phyloP scores from a whole-genome alignment of 2,797 vertebrate species.

The Rhinatrema bivittatum region DNA sequence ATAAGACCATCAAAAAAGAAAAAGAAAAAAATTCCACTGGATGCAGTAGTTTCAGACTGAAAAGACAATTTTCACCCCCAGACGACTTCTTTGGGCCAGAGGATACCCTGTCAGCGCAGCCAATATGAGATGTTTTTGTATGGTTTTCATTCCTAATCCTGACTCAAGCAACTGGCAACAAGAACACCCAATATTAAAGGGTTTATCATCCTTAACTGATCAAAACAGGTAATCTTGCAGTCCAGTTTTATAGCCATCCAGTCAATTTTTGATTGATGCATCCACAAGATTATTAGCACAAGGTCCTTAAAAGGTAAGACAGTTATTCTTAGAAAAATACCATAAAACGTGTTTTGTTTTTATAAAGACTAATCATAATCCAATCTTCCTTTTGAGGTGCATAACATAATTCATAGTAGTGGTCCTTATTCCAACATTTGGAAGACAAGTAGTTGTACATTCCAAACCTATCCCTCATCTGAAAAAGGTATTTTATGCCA shows the following conservation, averaged over 20 bases:
- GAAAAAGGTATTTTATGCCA: constrained; percentile 46
- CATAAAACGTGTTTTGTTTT: constrained; percentile 38
- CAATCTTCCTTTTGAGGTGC: constrained; percentile 58
- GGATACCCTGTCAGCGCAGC: constrained; percentile 58
- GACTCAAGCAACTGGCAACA: constrained; percentile 53
- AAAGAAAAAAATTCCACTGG: constrained; percentile 55
- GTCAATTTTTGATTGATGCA: constrained; percentile 48
- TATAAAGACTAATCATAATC: constrained; percentile 55
- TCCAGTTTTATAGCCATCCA: constrained; percentile 59
- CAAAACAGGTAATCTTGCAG: constrained; percentile 37
- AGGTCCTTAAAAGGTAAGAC: constrained; percentile 46
- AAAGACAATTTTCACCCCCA: constrained; percentile 57
- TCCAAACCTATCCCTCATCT: constrained; percentile 53
- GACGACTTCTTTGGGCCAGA: constrained; percentile 63
- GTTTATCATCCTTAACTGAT: constrained; percentile 22
- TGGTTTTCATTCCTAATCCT: constrained; percentile 57
- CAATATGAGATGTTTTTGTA: constrained; percentile 51
- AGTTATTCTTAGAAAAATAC: constrained; percentile 34
- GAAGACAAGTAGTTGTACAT: constrained; percentile 47
- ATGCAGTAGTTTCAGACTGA: constrained; percentile 60
- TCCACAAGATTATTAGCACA: constrained; percentile 52
- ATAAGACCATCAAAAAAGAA: constrained; percentile 37
- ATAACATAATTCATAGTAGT: constrained; percentile 43
- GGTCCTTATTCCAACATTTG: constrained; percentile 52
- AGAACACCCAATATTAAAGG: constrained; percentile 33